A percentile compares a stretch with the other conserved stretches of the same genome.
phyloP scores from a whole-genome alignment of 2,888 invertebrate genomes.

The Saturnia japonica region DNA sequence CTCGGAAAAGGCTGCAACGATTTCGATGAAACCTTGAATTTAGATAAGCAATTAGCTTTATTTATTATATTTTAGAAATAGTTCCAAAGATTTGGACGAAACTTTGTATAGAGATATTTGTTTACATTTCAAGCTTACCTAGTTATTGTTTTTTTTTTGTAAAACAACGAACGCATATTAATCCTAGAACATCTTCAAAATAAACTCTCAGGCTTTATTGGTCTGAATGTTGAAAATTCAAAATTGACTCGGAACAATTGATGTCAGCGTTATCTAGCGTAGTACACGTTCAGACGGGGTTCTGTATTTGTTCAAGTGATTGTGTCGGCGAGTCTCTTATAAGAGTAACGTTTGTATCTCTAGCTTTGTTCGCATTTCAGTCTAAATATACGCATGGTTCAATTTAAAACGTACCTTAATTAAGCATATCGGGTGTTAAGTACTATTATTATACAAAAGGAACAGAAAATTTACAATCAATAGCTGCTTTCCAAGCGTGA shows the following conservation, averaged over 20 bases:
- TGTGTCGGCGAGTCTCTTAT: constrained; percentile 1
- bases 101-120: too few species aligned
- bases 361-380: neutral
- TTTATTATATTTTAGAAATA: too few species aligned
- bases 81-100: too few species aligned
- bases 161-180: too few species aligned
- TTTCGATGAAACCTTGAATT: too few species aligned
- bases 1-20: too few species aligned
- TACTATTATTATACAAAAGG: too few species aligned
- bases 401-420: neutral
- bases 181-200: neutral
- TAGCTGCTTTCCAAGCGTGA: too few species aligned
- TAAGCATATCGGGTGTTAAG: neutral
- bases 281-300: neutral
- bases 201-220: neutral
- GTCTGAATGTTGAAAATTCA: neutral
- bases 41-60: too few species aligned
- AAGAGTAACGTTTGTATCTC: neutral
- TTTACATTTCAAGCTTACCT: too few species aligned
- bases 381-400: neutral
- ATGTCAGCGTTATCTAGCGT: neutral
- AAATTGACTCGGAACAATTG: neutral
- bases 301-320: constrained; percentile 13
- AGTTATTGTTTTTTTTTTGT: too few species aligned
- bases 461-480: too few species aligned